phyloP scores from a whole-genome alignment of 2,888 invertebrate genomes.

The Ennomos fuscantarius region DNA sequence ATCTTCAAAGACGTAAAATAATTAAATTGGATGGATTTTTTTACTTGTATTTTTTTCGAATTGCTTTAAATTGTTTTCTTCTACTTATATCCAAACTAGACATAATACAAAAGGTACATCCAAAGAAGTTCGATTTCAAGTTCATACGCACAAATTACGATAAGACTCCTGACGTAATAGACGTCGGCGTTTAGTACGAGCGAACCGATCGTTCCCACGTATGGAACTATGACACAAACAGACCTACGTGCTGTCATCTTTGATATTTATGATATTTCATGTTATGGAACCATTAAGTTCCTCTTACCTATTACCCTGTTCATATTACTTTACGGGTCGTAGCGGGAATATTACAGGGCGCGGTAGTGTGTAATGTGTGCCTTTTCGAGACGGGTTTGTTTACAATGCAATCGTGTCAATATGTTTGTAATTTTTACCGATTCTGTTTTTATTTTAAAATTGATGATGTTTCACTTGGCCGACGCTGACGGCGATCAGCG shows the following conservation, averaged over 20 bases:
- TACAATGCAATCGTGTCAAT: constrained; percentile 16
- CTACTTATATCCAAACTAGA: too few relatives aligned
- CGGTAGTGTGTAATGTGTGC: constrained; percentile 40
- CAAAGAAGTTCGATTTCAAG: too few relatives aligned
- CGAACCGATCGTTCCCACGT: constrained; percentile 9
- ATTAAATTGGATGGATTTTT: too few relatives aligned
- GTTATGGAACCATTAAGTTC: constrained; percentile 33
- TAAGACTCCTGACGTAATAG: too few relatives aligned
- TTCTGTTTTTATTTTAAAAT: constrained; percentile 5
- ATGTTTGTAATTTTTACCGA: constrained; percentile 9
- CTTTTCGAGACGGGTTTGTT: constrained; percentile 5
- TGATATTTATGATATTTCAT: constrained; percentile 33
- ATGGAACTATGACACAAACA: constrained; percentile 7
- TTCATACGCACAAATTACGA: too few relatives aligned
- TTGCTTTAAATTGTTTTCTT: too few relatives aligned
- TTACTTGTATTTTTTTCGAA: too few relatives aligned
- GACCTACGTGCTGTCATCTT: constrained; percentile 20
- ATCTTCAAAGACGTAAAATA: too few relatives aligned
- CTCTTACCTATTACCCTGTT: too few relatives aligned
- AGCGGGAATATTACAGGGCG: constrained; percentile 45
- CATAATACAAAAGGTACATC: too few relatives aligned
- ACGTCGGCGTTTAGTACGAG: neutral
- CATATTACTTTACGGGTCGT: constrained; percentile 36
- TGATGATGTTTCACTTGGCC: too few relatives aligned
- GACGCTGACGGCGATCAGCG: too few relatives aligned